Conservation (phyloP, 2,797 vertebrate genomes). For the Erethizon dorsatum region DNA sequence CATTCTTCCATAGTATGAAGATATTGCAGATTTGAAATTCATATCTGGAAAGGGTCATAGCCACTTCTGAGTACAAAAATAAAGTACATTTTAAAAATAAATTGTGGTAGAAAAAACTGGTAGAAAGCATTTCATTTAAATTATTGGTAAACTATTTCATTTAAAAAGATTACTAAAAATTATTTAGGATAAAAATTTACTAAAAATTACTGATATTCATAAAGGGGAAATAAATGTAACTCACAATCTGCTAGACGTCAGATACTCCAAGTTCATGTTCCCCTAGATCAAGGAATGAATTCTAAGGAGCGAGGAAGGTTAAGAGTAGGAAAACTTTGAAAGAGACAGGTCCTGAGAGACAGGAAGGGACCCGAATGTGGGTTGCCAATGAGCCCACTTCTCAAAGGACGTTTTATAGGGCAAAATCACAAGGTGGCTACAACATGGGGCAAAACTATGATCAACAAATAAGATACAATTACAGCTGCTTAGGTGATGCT, state of each 20-base stretch:
- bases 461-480: too few relatives aligned
- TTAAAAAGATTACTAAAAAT: conserved; percentile 2
- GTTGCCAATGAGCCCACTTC: too few relatives aligned
- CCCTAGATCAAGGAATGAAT: too few relatives aligned
- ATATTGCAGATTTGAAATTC: conserved; percentile 36
- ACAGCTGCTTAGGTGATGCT: too few relatives aligned
- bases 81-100: background rate
- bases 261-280: background rate
- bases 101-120: background rate
- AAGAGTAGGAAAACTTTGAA: background rate
- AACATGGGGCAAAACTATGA: too few relatives aligned
- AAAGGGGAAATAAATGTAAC: background rate
- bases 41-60: background rate
- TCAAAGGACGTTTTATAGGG: too few relatives aligned
- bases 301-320: background rate
- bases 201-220: background rate
- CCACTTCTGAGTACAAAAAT: conserved; percentile 56
- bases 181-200: conserved; percentile 14
- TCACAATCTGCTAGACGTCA: background rate
- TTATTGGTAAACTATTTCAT: background rate
- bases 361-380: background rate
- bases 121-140: background rate
- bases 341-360: background rate
- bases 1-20: background rate
- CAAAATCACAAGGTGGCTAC: too few relatives aligned